Percentiles rank a stretch among this genome's conserved stretches.
Conservation (phyloP, 2,797 vertebrate genomes). For the Carduelis carduelis region DNA sequence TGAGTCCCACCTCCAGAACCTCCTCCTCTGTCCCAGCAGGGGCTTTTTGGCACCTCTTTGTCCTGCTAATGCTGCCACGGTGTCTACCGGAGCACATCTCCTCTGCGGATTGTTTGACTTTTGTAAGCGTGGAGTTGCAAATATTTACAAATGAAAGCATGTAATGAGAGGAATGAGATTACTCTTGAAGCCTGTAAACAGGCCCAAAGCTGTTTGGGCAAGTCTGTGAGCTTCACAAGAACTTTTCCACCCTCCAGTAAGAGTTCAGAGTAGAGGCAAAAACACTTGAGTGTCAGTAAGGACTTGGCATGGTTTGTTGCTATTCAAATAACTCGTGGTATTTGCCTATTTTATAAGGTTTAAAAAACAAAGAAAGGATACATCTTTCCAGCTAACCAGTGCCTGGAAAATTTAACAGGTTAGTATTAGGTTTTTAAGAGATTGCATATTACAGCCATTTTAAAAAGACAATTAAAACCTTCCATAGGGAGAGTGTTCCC, state of each 20-base stretch:
- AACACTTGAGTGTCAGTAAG: background rate
- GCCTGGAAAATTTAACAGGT: slow-evolving; percentile 52
- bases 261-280: background rate
- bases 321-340: slow-evolving; percentile 41
- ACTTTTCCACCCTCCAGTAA: slow-evolving; percentile 3
- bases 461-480: slow-evolving; percentile 39
- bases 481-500: background rate
- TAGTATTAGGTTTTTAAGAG: slow-evolving; percentile 41
- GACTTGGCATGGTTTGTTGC: slow-evolving; percentile 24
- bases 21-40: background rate
- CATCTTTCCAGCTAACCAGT: slow-evolving; percentile 16
- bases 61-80: fast-evolving
- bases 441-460: background rate
- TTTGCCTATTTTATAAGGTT: slow-evolving; percentile 44
- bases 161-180: background rate
- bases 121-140: background rate
- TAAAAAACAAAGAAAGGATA: background rate
- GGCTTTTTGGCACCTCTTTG: background rate
- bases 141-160: slow-evolving; percentile 23
- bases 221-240: background rate
- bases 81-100: background rate
- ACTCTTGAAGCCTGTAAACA: background rate
- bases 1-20: slow-evolving; percentile 72
- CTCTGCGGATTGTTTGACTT: background rate
- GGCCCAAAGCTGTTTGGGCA: slow-evolving; percentile 51